Base-by-base conservation (phyloP, 2,113 vertebrate species). In the Clupea harengus region DNA sequence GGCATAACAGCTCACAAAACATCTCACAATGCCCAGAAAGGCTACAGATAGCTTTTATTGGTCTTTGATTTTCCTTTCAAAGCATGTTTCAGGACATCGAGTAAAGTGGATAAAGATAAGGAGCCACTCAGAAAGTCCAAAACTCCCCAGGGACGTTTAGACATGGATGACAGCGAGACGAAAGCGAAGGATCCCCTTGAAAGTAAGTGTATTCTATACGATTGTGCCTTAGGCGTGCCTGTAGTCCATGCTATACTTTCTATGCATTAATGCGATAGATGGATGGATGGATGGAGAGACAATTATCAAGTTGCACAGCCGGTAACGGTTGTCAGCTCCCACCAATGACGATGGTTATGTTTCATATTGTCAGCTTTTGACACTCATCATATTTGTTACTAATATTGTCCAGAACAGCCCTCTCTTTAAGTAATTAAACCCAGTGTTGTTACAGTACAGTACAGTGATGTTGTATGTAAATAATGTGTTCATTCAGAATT, bases 81-180 rank as follows among this genome's bases (percentile, higher is more conserved):
- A 95, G 94, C 86, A 22, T 90, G 85, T 83, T 67, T 88, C 22
- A 94, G 94, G 82, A 91, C 89, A 49, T 88, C 90, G 46, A 94
- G 92, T 88, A 93, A 93, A 83, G 91, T 89, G 20, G 78, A 84
- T 45, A 85, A 92, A 39, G 89, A 91, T 83, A 95, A 95, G 67
- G 91, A 95, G 78, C 81, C 95, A 0, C 92, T 96, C 46, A 97
- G 93, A 93, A 98, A 97, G 90, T 92, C 97, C 0, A 96, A 95
- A 91, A 95, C 97, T 22, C 98, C 98, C 0, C 93, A 96, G 81
- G 98, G 98, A 20, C 96, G 95, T 0, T 96, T 99, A 60, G 98
- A 99, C 95, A 92, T 87, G 11, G 86, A 95, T 0, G 96, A 97
- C 17, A 95, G 95, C 13, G 90, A 93, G n/a, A 83, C 54, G 67